Percentiles rank a stretch among this genome's conserved stretches.
phyloP scores from a whole-genome alignment of 1,140 invertebrate genomes.

The Pollicipes pollicipes region DNA sequence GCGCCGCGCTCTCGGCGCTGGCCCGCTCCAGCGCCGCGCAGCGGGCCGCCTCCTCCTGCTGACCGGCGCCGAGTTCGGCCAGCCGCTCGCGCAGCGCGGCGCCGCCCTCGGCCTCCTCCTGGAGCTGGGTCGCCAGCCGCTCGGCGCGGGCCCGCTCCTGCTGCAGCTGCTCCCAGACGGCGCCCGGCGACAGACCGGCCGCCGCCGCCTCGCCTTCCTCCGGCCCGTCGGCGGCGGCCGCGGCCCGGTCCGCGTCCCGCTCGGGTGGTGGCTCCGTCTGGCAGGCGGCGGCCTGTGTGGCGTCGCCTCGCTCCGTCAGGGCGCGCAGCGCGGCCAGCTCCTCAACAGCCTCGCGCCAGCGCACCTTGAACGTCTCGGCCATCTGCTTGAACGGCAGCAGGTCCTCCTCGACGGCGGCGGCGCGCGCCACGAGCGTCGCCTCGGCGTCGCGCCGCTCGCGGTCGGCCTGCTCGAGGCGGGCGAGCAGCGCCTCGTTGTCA shows the following conservation, averaged over 20 bases:
- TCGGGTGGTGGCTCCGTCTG: not conserved
- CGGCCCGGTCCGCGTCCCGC: no score
- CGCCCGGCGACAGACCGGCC: not conserved
- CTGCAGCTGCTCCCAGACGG: slow-evolving; percentile 7
- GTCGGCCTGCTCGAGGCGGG: not conserved
- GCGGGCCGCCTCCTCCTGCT: not conserved
- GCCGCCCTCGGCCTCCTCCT: not conserved
- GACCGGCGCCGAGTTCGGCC: not conserved
- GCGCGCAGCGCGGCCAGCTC: not conserved
- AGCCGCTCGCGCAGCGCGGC: not conserved
- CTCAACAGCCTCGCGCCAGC: not conserved
- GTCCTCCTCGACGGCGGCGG: not conserved
- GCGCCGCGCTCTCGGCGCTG: not conserved
- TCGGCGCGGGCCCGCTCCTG: slow-evolving; percentile 1
- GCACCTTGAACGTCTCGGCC: not conserved
- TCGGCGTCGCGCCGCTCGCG: not conserved
- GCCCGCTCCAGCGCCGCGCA: not conserved
- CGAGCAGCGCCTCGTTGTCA: not conserved
- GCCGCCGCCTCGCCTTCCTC: no score
- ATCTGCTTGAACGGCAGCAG: not conserved
- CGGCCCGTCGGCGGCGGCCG: no score
- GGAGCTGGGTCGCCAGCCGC: not conserved
- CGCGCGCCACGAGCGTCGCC: no score
- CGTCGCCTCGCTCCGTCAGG: no score
- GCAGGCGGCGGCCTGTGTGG: not conserved